Evolutionary conservation across 2,888 invertebrate species (phyloP), one percentile per base, ranked within the genome.

Genomic region (Thera obeliscata): DNA sequence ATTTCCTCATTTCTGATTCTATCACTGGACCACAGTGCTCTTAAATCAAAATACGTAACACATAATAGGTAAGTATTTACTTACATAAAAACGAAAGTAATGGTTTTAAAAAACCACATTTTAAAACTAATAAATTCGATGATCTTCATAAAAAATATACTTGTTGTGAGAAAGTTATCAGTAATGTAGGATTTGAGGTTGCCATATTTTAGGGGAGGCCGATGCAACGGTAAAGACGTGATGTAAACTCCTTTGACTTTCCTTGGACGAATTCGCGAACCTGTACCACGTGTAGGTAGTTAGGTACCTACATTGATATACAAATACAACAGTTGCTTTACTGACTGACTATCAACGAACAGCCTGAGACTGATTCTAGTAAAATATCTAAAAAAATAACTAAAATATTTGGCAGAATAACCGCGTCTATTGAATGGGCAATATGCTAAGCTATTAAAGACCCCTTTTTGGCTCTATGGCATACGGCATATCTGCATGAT

Each of bases 141-240:
- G 74, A 72, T 78, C 77, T 76, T 78, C 76, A 57, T 69, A 69
- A 69, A 77, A 72, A 66, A 67, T 70, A 73, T 70, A 76, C 75
- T 74, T 78, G 70, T 74, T 72, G 74, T 77, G 84, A 81, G 89
- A 90, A 90, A 89, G 89, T 88, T 84, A 83, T 85, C 81, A 81
- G 82, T 81, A 82, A 88, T 87, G 90, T 89, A 82, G 90, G 86
- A 81, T 87, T 89, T 74, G 85, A 86, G 90, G 90, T 84, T 90
- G 87, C 86, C 78, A 87, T 89, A 89, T 87, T 89, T 91, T 88
- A 87, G 86, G 85, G 82, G 80, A 81, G 80, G 83, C 77, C 84
- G 80, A 82, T 84, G 78, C 81, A 87, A 88, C 88, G 87, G 89
- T 88, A 77, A 79, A 84, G 77, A 78, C 83, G 77, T 82, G 82